Conservation (phyloP, 2,888 invertebrate genomes). For the Branchinecta sandiegonensis region DNA sequence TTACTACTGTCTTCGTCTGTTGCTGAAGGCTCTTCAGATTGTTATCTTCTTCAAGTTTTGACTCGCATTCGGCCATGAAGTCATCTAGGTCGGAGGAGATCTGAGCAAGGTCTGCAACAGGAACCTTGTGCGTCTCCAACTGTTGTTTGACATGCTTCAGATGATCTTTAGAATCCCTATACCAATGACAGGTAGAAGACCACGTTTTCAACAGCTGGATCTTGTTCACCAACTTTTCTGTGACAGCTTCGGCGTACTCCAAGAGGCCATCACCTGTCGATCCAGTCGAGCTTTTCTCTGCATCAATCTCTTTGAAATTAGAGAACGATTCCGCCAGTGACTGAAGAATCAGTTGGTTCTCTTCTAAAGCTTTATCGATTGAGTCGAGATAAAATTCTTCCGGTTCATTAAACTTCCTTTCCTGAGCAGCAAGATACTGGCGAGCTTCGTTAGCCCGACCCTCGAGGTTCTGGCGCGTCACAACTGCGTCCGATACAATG, state of each 20-base stretch:
- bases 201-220: constrained; percentile 61
- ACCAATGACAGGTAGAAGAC: constrained; percentile 66
- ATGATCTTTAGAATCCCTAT: constrained; percentile 60
- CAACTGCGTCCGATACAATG: constrained; percentile 61
- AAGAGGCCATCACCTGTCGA: constrained; percentile 52
- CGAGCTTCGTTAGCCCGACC: constrained; percentile 60
- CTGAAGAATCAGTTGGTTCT: constrained; percentile 60
- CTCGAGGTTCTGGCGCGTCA: constrained; percentile 63
- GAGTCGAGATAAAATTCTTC: constrained; percentile 67
- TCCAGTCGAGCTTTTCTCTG: constrained; percentile 54
- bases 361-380: constrained; percentile 60
- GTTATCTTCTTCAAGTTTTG: constrained; percentile 29
- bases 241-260: constrained; percentile 42
- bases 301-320: constrained; percentile 58
- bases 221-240: constrained; percentile 45
- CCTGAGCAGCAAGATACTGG: constrained; percentile 61
- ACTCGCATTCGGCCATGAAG: constrained; percentile 37
- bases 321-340: constrained; percentile 73
- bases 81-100: constrained; percentile 53
- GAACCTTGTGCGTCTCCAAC: constrained; percentile 56
- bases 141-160: constrained; percentile 64
- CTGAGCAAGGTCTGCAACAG: constrained; percentile 51
- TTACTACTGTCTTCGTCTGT: constrained; percentile 47
- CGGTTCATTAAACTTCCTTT: constrained; percentile 54
- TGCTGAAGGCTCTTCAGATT: constrained; percentile 29